These are phyloP conservation scores for Clarias laeviceps DNA, from an alignment of 2,797 vertebrate genomes.

Conservation along the genomic window DNA sequence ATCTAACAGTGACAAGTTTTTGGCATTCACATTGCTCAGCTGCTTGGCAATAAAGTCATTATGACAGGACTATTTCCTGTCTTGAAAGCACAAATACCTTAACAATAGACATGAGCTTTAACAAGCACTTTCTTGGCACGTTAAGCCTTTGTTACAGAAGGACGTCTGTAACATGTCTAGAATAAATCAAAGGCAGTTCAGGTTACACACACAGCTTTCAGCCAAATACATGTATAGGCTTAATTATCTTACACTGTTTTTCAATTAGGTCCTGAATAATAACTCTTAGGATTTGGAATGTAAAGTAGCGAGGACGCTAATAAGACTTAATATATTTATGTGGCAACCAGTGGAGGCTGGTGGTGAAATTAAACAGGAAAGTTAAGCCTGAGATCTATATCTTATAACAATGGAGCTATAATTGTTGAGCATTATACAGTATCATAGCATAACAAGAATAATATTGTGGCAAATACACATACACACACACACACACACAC, in stretches of 20 bases:
- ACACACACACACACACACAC: neutral
- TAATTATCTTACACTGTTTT: neutral
- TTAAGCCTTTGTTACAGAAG: neutral
- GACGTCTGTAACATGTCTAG: neutral
- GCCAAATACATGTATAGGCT: neutral
- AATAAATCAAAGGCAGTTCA: neutral
- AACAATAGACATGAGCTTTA: neutral
- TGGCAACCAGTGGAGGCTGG: neutral
- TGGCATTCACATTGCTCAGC: neutral
- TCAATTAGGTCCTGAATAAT: neutral
- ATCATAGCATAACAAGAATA: neutral
- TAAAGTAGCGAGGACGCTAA: neutral
- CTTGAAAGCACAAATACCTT: neutral
- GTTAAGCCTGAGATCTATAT: neutral
- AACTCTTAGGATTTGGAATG: neutral
- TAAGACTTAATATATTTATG: neutral
- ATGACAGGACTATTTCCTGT: neutral
- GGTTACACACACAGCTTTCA: neutral
- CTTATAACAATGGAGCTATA: neutral
- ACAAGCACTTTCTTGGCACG: neutral
- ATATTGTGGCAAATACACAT: neutral
- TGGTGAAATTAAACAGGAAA: neutral
- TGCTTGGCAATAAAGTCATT: neutral
- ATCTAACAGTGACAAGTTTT: neutral
- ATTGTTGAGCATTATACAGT: neutral